Evolutionary conservation across 2,888 invertebrate genomes (phyloP).

Genomic region (Acronicta leporina): DNA sequence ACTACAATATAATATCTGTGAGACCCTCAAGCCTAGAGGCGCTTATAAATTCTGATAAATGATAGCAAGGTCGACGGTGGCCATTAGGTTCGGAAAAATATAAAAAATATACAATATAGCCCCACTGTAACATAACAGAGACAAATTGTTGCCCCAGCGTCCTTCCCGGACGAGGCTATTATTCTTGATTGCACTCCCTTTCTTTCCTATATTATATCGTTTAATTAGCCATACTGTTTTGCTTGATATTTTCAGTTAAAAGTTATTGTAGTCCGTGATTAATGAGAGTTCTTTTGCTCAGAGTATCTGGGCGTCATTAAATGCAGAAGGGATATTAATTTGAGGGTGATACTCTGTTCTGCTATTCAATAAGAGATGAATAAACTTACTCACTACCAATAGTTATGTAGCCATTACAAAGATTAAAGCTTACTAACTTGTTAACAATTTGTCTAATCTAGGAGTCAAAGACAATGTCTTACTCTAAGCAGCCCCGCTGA

Average conservation of each 20-base stretch:
- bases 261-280: background rate
- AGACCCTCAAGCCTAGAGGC: conserved; percentile 17
- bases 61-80: conserved; percentile 46
- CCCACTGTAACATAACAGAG: conserved; percentile 63
- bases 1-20: conserved; percentile 3
- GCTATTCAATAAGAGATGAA: too few relatives aligned
- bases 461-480: too few relatives aligned
- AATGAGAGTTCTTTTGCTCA: background rate
- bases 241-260: conserved; percentile 6
- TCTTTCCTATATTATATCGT: conserved; percentile 48
- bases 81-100: conserved; percentile 62
- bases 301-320: background rate
- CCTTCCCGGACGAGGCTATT: conserved; percentile 56
- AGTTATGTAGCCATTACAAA: too few relatives aligned
- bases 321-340: background rate
- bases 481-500: too few relatives aligned
- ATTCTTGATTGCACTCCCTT: conserved; percentile 66
- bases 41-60: conserved; percentile 63
- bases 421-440: too few relatives aligned
- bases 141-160: conserved; percentile 65
- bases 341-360: too few relatives aligned
- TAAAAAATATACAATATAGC: conserved; percentile 59
- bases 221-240: conserved; percentile 39
- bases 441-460: too few relatives aligned
- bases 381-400: too few relatives aligned